Evolutionary conservation across 2,888 invertebrate species (phyloP).

Genomic region (Bellardia pandia): DNA sequence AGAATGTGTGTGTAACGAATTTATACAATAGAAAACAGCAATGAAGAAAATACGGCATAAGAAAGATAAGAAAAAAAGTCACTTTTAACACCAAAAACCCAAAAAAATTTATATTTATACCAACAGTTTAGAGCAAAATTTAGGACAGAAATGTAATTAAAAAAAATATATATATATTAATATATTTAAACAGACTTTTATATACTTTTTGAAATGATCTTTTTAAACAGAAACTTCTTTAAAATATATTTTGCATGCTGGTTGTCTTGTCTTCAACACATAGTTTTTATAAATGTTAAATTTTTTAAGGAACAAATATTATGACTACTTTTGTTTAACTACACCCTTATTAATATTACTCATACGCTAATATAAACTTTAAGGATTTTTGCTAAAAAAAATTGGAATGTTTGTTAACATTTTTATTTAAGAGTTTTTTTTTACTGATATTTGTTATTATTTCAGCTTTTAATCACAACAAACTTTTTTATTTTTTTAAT

Average conservation of each 20-base stretch:
- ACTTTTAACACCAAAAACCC: conserved; percentile 32
- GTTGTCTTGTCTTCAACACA: neutral
- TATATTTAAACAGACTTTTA: neutral
- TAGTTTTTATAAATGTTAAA: neutral
- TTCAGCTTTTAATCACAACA: too few relatives aligned
- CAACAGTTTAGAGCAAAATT: neutral
- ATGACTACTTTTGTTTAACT: neutral
- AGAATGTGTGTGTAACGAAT: neutral
- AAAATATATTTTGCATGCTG: too few relatives aligned
- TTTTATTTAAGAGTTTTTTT: too few relatives aligned
- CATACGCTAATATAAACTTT: neutral
- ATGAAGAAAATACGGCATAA: neutral
- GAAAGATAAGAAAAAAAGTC: conserved; percentile 7
- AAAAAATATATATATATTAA: neutral
- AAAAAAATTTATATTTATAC: neutral
- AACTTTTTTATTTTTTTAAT: too few relatives aligned
- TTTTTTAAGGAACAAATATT: neutral
- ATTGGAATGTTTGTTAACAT: too few relatives aligned
- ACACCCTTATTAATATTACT: neutral
- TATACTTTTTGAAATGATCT: neutral
- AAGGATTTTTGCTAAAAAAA: too few relatives aligned
- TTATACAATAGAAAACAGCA: neutral
- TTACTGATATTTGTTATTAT: too few relatives aligned
- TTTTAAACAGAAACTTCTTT: neutral
- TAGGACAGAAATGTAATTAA: neutral